A percentile compares a stretch with the other conserved stretches of the same genome.
These are phyloP conservation scores for Hemiscyllium ocellatum DNA, from an alignment of 2,113 vertebrate genomes.

Conservation along the genomic window DNA sequence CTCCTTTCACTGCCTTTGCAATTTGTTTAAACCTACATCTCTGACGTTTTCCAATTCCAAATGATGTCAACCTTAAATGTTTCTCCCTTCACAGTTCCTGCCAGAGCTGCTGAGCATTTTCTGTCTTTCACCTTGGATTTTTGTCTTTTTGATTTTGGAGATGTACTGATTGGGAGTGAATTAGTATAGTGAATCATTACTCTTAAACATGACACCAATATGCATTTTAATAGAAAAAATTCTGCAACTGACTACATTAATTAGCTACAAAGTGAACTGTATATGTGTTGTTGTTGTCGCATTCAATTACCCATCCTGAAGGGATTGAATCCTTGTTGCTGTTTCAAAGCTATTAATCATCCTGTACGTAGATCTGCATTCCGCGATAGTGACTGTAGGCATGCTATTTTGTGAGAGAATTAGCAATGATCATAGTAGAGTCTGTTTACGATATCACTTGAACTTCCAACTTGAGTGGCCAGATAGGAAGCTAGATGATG, in stretches of 20 bases:
- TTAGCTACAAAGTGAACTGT: neutral
- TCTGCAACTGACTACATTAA: neutral
- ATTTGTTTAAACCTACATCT: too few species aligned
- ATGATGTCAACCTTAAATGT: too few species aligned
- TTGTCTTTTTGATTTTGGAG: neutral
- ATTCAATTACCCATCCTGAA: neutral
- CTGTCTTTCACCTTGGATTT: neutral
- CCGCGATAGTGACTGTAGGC: neutral
- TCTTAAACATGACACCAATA: neutral
- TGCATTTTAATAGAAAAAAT: neutral
- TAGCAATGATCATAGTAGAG: neutral
- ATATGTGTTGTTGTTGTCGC: neutral
- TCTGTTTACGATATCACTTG: neutral
- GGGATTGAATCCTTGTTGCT: neutral
- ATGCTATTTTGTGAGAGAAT: neutral
- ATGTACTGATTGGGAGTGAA: neutral
- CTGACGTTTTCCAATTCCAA: too few species aligned
- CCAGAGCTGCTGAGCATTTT: neutral
- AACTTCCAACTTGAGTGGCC: neutral
- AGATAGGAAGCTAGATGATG: neutral
- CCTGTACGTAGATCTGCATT: neutral
- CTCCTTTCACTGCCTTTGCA: too few species aligned
- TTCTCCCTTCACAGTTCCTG: neutral
- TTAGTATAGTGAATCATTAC: neutral
- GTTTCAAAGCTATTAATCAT: neutral